Percentiles rank a stretch among this genome's conserved stretches.
Evolutionary conservation across 2,797 vertebrate genomes (phyloP).

Genomic region (Aulostomus chinensis): DNA sequence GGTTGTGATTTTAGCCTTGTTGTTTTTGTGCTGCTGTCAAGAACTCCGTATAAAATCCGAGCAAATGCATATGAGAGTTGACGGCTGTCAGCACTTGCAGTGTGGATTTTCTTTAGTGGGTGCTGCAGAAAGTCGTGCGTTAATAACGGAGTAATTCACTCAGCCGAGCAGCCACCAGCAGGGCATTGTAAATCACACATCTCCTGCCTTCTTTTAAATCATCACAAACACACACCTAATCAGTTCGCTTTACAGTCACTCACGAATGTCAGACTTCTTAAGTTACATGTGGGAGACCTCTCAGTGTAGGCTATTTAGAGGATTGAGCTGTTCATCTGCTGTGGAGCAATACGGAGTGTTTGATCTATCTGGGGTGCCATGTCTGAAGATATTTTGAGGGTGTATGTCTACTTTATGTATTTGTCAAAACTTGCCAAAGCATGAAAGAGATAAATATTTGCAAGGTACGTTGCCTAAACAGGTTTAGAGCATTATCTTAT

Average conservation of each 20-base stretch:
- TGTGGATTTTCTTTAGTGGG: background rate
- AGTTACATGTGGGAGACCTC: slow-evolving; percentile 15
- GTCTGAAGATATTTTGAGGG: no score
- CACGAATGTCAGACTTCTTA: slow-evolving; percentile 22
- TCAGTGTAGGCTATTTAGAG: slow-evolving; percentile 32
- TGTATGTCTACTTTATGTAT: no score
- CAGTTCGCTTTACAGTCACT: slow-evolving; percentile 17
- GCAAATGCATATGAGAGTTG: slow-evolving; percentile 1
- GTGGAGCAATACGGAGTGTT: background rate
- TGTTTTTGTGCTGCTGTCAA: background rate
- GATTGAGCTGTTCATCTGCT: slow-evolving; percentile 4
- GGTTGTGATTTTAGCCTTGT: background rate
- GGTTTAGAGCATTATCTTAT: slow-evolving; percentile 1
- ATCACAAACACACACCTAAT: slow-evolving; percentile 13
- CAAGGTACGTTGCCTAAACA: background rate
- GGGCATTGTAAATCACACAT: no score
- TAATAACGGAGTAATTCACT: slow-evolving; percentile 20
- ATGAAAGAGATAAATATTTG: no score
- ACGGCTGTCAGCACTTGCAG: slow-evolving; percentile 2
- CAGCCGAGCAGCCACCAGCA: slow-evolving; percentile 1
- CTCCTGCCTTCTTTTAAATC: background rate
- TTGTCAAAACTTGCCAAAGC: no score
- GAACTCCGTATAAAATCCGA: background rate
- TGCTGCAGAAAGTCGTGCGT: slow-evolving; percentile 1
- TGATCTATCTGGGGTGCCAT: background rate